Evolutionary conservation across 2,113 vertebrate genomes (phyloP).

Genomic region (Limanda limanda): DNA sequence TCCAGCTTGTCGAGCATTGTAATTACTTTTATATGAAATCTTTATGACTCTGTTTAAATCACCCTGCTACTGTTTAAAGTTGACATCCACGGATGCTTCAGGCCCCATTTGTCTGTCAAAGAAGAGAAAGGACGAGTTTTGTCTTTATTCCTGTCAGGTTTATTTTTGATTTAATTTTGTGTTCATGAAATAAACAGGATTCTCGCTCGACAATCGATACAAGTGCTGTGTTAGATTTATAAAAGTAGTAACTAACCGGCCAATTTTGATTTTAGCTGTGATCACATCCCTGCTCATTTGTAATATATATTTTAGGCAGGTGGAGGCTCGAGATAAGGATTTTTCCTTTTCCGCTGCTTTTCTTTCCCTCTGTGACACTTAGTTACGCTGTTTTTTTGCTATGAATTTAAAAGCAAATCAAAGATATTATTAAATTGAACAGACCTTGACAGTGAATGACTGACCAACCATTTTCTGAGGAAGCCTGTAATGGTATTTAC

Average conservation of each 20-base stretch:
- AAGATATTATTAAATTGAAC: not conserved
- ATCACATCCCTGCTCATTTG: not conserved
- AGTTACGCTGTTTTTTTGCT: not conserved
- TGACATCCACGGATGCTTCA: not conserved
- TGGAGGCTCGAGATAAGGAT: not conserved
- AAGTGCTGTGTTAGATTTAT: not conserved
- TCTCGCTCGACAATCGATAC: not conserved
- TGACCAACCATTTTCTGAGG: not conserved
- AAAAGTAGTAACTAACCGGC: too few species aligned
- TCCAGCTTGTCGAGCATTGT: not conserved
- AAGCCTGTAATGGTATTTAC: not conserved
- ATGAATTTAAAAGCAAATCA: not conserved
- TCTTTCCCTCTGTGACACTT: not conserved
- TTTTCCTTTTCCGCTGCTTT: not conserved
- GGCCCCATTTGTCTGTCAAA: not conserved
- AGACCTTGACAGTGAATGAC: not conserved
- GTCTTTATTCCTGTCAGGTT: not conserved
- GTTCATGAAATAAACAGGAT: not conserved
- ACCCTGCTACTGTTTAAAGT: not conserved
- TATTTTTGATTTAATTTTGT: not conserved
- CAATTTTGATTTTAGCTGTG: not conserved
- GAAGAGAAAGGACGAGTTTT: not conserved
- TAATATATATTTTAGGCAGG: not conserved
- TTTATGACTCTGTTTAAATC: not conserved
- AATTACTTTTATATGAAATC: conserved; percentile 12